Conservation (phyloP, 2,113 vertebrate species). For the Sceloporus undulatus region DNA sequence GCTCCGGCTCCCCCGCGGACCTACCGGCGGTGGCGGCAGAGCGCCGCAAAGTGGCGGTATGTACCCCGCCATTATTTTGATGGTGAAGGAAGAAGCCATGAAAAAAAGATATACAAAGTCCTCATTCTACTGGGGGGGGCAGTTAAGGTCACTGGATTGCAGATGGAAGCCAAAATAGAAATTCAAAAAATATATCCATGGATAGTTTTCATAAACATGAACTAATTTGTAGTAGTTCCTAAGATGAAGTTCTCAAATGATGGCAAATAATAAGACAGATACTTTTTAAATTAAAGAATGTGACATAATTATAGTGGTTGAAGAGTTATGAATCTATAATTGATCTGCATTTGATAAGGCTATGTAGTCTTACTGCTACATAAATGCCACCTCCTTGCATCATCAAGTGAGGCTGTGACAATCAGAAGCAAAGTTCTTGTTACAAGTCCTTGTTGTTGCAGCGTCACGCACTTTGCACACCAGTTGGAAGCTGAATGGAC, state of each 20-base stretch:
- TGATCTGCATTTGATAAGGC: no score
- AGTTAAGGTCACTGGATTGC: neutral
- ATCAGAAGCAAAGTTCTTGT: no score
- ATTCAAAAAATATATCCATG: neutral
- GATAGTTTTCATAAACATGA: neutral
- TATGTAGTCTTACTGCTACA: no score
- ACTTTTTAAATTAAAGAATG: neutral
- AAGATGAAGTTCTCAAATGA: neutral
- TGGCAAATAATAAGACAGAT: rapidly evolving
- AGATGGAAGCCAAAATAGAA: neutral
- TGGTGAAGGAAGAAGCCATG: neutral
- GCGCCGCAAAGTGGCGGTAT: no score
- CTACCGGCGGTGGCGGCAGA: no score
- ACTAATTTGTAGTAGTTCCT: neutral
- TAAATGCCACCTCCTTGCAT: no score
- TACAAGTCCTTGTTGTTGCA: no score
- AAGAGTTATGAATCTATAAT: no score
- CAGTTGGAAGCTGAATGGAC: neutral
- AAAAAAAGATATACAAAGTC: neutral
- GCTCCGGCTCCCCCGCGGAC: no score
- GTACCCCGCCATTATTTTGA: neutral
- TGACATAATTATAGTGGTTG: neutral
- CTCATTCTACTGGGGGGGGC: neutral
- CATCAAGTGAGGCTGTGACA: no score
- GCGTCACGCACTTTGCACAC: no score